Base-by-base conservation (phyloP, 2,888 invertebrate genomes). In the Polydrusus cervinus region DNA sequence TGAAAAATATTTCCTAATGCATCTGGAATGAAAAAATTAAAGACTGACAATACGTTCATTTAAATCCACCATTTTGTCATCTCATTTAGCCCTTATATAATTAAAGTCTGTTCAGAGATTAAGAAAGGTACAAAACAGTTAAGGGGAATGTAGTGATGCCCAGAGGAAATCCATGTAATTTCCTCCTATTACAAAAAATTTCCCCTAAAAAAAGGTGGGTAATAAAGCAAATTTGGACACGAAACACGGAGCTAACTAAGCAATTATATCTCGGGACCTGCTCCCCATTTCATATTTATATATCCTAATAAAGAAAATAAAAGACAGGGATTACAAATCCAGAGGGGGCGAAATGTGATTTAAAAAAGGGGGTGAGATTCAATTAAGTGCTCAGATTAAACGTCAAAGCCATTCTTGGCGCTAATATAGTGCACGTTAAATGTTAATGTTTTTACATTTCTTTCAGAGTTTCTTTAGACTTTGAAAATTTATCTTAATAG, bases 351-450 rank as follows among this genome's bases (percentile, higher is more conserved):
- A 66, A 75, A 71, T 68, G 67, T 83, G 84, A 84, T 85, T 84
- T 83, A 84, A 83, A 83, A 83, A 80, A 61, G 55, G 38, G 71
- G 71, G 71, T 55, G 81, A 83, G 82, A 85, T 85, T 85, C 85
- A 85, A 85, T 85, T 85, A 85, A 84, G 83, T 84, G 82, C 82
- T 83, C 84, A 85, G 85, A 85, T 85, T 85, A 85, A 84, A 85
- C 82, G 85, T 85, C 85, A 85, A 82, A 81, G 78, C 82, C 85
- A 85, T 83, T 82, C 84, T 81, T 79, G 78, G 80, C 78, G 77
- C 78, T 85, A 83, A 84, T 84, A 82, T 83, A 84, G 82, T 84
- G 79, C 79, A 73, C 73, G 61, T 69, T 76, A 74, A 62, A 75
- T 75, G 76, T 71, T 74, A 74, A 79, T 60, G 57, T 60, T 38